These are phyloP conservation scores for Apostichopus japonicus DNA, from an alignment of 35 echinoderm and acorn worm genomes.

Conservation along the genomic window DNA sequence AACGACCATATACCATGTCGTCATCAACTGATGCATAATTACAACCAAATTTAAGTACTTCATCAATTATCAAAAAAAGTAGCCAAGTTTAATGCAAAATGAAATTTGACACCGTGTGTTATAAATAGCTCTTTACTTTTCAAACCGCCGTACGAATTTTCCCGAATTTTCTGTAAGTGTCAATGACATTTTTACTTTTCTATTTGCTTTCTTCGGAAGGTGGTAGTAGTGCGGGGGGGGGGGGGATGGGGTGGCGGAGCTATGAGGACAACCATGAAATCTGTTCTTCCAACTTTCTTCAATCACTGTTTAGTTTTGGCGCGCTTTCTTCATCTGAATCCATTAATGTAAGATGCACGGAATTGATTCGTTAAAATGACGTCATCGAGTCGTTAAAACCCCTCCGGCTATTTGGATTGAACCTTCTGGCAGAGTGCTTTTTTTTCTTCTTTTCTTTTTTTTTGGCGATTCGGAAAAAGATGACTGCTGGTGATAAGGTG, in stretches of 20 bases:
- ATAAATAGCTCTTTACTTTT: no score
- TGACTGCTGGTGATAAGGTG: background rate
- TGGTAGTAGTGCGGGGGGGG: background rate
- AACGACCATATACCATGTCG: no score
- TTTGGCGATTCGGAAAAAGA: conserved; percentile 1
- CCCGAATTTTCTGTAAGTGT: background rate
- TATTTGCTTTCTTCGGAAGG: background rate
- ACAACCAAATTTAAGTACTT: no score
- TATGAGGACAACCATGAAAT: background rate
- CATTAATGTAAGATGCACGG: conserved; percentile 20
- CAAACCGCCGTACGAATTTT: no score
- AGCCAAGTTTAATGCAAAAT: no score
- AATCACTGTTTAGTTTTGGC: conserved; percentile 30
- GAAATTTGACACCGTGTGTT: no score
- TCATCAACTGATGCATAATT: no score
- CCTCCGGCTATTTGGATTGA: conserved; percentile 6
- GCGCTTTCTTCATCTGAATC: background rate
- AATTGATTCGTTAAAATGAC: conserved; percentile 37
- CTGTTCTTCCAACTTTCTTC: background rate
- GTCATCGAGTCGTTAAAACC: conserved; percentile 46
- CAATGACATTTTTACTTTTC: background rate
- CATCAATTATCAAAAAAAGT: no score
- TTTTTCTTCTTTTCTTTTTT: no score
- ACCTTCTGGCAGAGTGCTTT: background rate
- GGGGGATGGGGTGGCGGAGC: background rate